phyloP scores from a whole-genome alignment of 2,113 vertebrate genomes.

The Rhipidura dahli region DNA sequence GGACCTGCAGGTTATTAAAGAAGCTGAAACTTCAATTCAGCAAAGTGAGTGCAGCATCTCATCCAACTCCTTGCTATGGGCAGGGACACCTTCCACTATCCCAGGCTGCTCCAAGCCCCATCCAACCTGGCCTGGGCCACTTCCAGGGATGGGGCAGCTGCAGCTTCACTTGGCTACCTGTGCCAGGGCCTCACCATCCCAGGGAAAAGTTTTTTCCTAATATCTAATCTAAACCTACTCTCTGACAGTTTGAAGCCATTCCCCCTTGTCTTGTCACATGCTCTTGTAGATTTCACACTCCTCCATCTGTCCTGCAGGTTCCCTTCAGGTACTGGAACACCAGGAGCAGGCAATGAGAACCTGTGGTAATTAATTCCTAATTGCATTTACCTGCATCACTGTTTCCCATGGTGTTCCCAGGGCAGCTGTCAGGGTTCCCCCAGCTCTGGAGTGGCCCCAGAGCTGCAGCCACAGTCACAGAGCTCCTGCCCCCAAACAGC shows the following conservation, averaged over 20 bases:
- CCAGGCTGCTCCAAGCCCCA: not conserved
- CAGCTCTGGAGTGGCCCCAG: not conserved
- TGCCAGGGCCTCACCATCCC: not conserved
- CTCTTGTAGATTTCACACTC: no score
- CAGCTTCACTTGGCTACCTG: not conserved
- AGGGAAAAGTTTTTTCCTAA: not conserved
- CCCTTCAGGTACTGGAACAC: not conserved
- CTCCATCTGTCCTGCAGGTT: not conserved
- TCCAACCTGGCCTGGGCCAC: not conserved
- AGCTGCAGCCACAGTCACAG: not conserved
- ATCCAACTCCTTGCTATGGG: not conserved
- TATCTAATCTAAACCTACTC: no score
- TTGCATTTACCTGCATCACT: not conserved
- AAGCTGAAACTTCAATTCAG: not conserved
- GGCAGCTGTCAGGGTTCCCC: accelerated
- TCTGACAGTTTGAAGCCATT: not conserved
- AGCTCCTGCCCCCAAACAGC: accelerated
- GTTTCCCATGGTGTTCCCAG: not conserved
- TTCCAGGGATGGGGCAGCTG: not conserved
- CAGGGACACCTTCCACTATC: not conserved
- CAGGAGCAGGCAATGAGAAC: not conserved
- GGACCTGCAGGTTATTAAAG: not conserved
- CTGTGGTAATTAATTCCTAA: not conserved
- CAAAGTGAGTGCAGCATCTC: not conserved
- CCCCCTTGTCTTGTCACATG: not conserved